These are phyloP conservation scores for Spicauda simplicius DNA, from an alignment of 2,888 invertebrate genomes.

Conservation along the genomic window DNA sequence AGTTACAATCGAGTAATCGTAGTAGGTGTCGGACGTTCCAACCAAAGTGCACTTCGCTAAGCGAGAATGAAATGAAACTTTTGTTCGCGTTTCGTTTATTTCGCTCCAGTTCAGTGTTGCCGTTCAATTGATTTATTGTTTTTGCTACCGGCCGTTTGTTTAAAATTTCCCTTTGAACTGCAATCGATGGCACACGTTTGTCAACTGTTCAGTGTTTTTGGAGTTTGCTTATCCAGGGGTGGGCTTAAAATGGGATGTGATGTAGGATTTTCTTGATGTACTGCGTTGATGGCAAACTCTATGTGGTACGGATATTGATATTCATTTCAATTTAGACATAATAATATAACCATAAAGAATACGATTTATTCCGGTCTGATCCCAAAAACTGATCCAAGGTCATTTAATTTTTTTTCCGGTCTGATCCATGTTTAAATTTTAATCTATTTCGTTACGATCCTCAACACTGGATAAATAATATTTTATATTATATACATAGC, in stretches of 20 bases:
- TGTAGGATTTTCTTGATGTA: no score
- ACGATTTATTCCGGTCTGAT: no score
- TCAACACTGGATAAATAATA: no score
- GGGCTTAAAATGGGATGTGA: conserved; percentile 19
- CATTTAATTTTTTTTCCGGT: no score
- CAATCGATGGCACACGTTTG: conserved; percentile 40
- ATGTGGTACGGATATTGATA: no score
- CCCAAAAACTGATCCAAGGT: no score
- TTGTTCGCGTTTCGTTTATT: conserved; percentile 69
- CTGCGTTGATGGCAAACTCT: no score
- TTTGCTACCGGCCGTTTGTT: conserved; percentile 56
- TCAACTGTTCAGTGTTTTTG: conserved; percentile 11
- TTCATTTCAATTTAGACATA: no score
- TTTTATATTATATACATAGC: no score
- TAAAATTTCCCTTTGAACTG: conserved; percentile 64
- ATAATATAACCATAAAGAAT: no score
- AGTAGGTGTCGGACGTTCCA: conserved; percentile 54
- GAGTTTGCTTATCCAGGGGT: conserved; percentile 9
- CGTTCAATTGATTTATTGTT: conserved; percentile 76
- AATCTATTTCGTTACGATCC: no score
- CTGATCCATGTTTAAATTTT: no score
- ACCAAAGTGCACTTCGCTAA: conserved; percentile 69
- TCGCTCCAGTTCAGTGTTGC: conserved; percentile 55
- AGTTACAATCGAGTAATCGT: conserved; percentile 47
- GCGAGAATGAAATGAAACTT: conserved; percentile 76